These are phyloP conservation scores for Scartelaos histophorus DNA, from an alignment of 2,113 vertebrate species.

Conservation along the genomic window DNA sequence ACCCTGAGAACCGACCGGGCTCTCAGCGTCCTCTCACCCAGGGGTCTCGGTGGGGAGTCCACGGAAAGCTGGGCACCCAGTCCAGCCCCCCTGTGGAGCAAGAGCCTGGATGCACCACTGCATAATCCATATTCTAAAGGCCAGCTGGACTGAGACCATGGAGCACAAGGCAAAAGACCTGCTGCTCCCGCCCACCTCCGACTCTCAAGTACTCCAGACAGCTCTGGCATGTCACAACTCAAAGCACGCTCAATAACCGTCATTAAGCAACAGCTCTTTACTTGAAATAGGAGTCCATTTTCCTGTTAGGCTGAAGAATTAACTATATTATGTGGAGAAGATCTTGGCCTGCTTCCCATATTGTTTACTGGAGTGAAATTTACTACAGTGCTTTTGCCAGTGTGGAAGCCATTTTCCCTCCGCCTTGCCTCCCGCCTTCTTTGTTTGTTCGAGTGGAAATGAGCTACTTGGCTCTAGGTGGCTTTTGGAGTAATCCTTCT, in stretches of 20 bases:
- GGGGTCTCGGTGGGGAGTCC: conserved; percentile 70
- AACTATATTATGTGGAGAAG: conserved; percentile 62
- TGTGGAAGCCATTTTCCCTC: conserved; percentile 18
- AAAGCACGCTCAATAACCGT: conserved; percentile 57
- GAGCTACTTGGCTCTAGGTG: conserved; percentile 58
- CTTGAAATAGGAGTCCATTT: conserved; percentile 51
- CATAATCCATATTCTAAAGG: conserved; percentile 79
- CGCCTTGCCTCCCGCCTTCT: conserved; percentile 25
- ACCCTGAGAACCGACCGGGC: conserved; percentile 58
- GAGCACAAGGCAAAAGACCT: conserved; percentile 64
- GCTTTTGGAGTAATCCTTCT: conserved; percentile 52
- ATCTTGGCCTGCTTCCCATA: conserved; percentile 58
- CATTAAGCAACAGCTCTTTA: conserved; percentile 61
- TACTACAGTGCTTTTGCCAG: conserved; percentile 51
- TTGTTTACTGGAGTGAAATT: conserved; percentile 56
- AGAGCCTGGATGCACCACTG: conserved; percentile 57
- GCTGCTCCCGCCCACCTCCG: conserved; percentile 52
- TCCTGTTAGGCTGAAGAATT: conserved; percentile 49
- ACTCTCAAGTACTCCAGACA: conserved; percentile 56
- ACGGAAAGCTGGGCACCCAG: conserved; percentile 61
- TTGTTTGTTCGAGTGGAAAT: conserved; percentile 67
- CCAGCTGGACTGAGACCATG: conserved; percentile 72
- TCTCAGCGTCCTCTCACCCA: conserved; percentile 68
- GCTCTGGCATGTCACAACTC: conserved; percentile 67
- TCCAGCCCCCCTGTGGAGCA: conserved; percentile 61